Evolutionary conservation across 2,113 vertebrate species (phyloP), one percentile per base, ranked within the genome.

Genomic region (Anoplopoma fimbria): DNA sequence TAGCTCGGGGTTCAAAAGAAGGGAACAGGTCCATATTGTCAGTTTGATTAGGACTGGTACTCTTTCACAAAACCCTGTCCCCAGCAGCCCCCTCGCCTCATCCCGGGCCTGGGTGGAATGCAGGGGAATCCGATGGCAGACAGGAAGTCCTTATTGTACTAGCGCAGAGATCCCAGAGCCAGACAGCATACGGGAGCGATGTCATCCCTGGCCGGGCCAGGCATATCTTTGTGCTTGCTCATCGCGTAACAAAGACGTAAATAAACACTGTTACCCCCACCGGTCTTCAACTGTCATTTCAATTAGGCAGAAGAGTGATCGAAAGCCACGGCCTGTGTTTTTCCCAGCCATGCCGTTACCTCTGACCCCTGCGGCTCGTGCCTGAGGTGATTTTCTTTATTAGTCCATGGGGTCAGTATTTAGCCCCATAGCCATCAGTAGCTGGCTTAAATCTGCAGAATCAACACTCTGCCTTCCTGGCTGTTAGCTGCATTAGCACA

Each of bases 81-180:
- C 65, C 85, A 51, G 63, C 89, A 86, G 36, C 65, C 85, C 72
- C 74, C 62, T 83, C 76, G 38, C 79, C 86, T 90, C 83, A 87
- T 81, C 79, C 88, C 62, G 57, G 87, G 75, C 77, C 79, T 49
- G 88, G 68, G 53, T 91, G 91, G 88, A 91, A 90, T 91, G 87
- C 82, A 29, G 78, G 77, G 87, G 87, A 91, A 86, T 91, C 84
- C 91, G 94, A 96, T 87, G 92, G 95, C 91, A 92, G 94, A 96
- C 94, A 96, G 96, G 96, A 98, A 97, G 96, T 96, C 95, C 96
- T 96, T 96, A 94, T 96, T 95, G 91, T 96, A 87, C 95, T 93
- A 71, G 94, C 89, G 93, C 75, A 87, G 94, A 90, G 94, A 88
- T 88, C 95, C 94, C 88, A 90, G 95, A 95, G 95, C 96, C 96